Conservation (phyloP, 1,140 invertebrate species). For the Diachasmimorpha longicaudata region DNA sequence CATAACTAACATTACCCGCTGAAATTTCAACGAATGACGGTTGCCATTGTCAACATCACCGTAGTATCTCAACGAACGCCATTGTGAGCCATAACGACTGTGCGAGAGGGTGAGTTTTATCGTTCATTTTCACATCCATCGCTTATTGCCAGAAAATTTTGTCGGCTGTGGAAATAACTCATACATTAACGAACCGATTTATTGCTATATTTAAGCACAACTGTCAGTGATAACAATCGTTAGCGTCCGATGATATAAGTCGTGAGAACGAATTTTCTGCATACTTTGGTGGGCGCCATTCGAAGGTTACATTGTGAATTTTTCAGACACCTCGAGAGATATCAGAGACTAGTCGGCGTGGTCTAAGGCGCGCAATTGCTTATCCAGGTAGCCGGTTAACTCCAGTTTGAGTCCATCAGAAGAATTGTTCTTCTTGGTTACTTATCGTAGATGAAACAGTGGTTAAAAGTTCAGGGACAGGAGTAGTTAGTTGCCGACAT, state of each 20-base stretch:
- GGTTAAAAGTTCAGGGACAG: neutral
- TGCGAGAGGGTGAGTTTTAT: constrained; percentile 67
- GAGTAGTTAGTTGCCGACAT: neutral
- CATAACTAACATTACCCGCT: neutral
- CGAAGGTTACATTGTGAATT: constrained; percentile 19
- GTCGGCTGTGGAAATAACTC: constrained; percentile 53
- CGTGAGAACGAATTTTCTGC: constrained; percentile 22
- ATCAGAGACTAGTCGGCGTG: constrained; percentile 17
- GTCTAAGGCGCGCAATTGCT: neutral
- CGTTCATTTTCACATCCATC: constrained; percentile 72
- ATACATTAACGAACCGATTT: neutral
- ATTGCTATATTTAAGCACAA: neutral
- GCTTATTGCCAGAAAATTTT: constrained; percentile 66
- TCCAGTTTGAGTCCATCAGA: too few relatives aligned
- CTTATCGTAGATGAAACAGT: neutral
- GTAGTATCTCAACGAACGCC: constrained; percentile 70
- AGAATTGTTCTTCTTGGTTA: too few relatives aligned
- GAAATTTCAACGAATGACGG: constrained; percentile 37
- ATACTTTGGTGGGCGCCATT: constrained; percentile 28
- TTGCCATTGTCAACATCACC: constrained; percentile 40
- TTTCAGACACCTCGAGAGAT: neutral
- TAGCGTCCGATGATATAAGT: neutral
- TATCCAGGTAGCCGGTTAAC: too few relatives aligned
- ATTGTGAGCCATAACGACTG: constrained; percentile 82
- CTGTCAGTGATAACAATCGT: neutral